Evolutionary conservation across 2,888 invertebrate genomes (phyloP), one percentile per base, ranked within the genome.

Genomic region (Clepsis dumicolana): DNA sequence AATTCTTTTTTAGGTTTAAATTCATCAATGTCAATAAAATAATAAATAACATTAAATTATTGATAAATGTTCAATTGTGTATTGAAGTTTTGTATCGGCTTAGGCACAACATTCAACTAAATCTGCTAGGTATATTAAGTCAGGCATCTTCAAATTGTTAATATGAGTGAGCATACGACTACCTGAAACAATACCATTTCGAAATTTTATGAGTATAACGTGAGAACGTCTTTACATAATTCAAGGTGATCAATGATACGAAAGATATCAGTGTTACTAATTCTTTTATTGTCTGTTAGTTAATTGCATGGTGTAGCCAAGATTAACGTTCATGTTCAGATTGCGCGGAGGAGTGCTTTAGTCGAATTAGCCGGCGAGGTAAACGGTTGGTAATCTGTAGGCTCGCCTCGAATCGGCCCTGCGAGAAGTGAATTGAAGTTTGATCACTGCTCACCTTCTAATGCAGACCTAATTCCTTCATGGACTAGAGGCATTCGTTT

Each of bases 211-310:
- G 53, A 64, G 41, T 44, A 44, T 24, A 59, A 53, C 68, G 68
- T 68, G 68, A 56, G 68, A 68, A 64, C 24, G 25, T 57, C 32
- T 68, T 68, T 76, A 74, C 76, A 73, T 80, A 79, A 84, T 84
- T 75, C 70, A 65, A 60, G 73, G 73, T 73, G 73, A 72, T 77
- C 68, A 77, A 76, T 74, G 78, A 79, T 77, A 79, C 76, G 79
- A 78, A 80, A 79, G 65, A 76, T 72, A 70, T 81, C 74, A 81
- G 64, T 72, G 74, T 71, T 69, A 76, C 76, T 74, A 74, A 77
- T 80, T 80, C 77, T 77, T 81, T 81, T 80, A 80, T 81, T 76
- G 75, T 79, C 78, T 76, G 75, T 78, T 80, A 76, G 78, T 76
- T 77, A 76, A 81, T 77, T 78, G 77, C 71, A 73, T 75, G 74